Evolutionary conservation across 2,888 invertebrate species (phyloP).

Genomic region (Dasysyrphus tricinctus): DNA sequence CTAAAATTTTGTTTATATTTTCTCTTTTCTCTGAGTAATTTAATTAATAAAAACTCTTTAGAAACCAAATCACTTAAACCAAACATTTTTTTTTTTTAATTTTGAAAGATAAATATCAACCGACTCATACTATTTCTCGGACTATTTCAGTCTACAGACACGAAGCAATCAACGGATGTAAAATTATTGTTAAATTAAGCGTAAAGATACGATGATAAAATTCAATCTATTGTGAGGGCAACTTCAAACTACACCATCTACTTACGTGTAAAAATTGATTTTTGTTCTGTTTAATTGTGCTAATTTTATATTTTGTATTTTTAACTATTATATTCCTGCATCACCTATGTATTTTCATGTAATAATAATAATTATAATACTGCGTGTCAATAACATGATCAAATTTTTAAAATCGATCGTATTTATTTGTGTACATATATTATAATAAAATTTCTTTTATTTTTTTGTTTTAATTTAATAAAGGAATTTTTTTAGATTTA

Average conservation of each 20-base stretch:
- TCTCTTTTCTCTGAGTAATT: no score
- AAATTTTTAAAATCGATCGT: constrained; percentile 59
- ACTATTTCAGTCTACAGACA: no score
- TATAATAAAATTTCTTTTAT: constrained; percentile 12
- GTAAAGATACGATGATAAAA: not conserved
- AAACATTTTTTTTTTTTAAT: no score
- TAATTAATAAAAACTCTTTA: no score
- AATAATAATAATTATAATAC: constrained; percentile 7
- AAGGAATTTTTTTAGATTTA: constrained; percentile 54
- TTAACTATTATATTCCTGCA: constrained; percentile 55
- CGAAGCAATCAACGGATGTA: not conserved
- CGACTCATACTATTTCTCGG: no score
- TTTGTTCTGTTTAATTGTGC: constrained; percentile 1
- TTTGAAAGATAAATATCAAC: no score
- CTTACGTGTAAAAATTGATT: constrained; percentile 9
- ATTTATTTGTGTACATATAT: constrained; percentile 31
- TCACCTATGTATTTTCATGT: constrained; percentile 27
- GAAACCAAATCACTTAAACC: no score
- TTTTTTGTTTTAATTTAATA: constrained; percentile 21
- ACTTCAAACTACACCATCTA: constrained; percentile 48
- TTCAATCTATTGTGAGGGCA: not conserved
- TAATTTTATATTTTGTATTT: not conserved
- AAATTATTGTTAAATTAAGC: not conserved
- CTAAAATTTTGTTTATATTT: no score
- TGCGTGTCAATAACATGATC: constrained; percentile 51